A percentile compares a stretch with the other conserved stretches of the same genome.
phyloP scores from a whole-genome alignment of 92 coral and sea anemone species.

The Zoanthus sociatus region DNA sequence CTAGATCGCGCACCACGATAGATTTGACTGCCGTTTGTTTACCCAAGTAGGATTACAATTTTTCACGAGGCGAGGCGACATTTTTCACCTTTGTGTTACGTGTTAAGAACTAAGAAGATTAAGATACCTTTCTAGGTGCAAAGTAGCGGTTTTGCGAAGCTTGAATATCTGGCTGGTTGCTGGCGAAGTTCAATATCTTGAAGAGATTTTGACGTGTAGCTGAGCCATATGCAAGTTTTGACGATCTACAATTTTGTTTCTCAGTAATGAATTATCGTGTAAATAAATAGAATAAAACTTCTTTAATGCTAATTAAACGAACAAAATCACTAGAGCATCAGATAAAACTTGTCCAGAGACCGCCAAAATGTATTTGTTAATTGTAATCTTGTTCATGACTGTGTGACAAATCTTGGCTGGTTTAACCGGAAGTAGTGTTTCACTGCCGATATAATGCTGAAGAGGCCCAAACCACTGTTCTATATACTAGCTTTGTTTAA shows the following conservation, averaged over 20 bases:
- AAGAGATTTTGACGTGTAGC: background rate
- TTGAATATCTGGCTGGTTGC: background rate
- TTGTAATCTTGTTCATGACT: background rate
- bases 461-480: background rate
- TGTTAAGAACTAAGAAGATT: background rate
- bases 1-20: background rate
- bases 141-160: background rate
- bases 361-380: background rate
- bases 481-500: background rate
- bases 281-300: background rate
- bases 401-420: background rate
- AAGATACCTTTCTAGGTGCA: background rate
- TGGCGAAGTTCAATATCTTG: background rate
- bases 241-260: background rate
- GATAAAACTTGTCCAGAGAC: too few relatives aligned
- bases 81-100: background rate
- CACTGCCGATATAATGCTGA: background rate
- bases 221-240: background rate
- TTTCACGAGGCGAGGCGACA: background rate
- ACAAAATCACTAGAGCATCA: too few relatives aligned
- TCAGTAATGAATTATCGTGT: background rate
- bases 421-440: slow-evolving; percentile 22
- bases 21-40: background rate
- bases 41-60: background rate
- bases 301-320: too few relatives aligned